phyloP scores from a whole-genome alignment of 2,888 invertebrate species.

The Heliconius cydno region DNA sequence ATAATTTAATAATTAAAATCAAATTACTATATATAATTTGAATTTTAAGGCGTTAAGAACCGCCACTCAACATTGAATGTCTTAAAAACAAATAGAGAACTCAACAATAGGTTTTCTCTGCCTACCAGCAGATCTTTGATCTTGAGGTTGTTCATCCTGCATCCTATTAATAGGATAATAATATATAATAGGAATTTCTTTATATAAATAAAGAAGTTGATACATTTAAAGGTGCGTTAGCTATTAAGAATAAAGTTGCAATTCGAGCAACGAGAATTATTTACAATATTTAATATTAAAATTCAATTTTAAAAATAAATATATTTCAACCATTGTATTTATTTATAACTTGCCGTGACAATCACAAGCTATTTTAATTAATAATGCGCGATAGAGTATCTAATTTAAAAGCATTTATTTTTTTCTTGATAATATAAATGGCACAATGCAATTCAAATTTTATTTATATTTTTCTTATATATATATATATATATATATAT shows the following conservation, averaged over 20 bases:
- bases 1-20: too few relatives aligned
- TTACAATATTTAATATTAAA: slow-evolving; percentile 2
- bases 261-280: not conserved
- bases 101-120: not conserved
- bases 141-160: too few relatives aligned
- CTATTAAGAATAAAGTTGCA: not conserved
- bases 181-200: too few relatives aligned
- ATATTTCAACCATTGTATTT: not conserved
- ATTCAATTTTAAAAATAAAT: not conserved
- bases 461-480: too few relatives aligned
- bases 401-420: not conserved
- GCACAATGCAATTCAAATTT: not conserved
- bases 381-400: not conserved
- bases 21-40: too few relatives aligned
- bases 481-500: too few relatives aligned
- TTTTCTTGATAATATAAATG: slow-evolving; percentile 1
- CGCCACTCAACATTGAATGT: not conserved
- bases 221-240: not conserved
- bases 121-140: too few relatives aligned
- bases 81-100: not conserved
- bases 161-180: too few relatives aligned
- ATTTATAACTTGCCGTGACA: not conserved
- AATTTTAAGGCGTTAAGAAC: too few relatives aligned
- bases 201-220: too few relatives aligned
- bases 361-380: slow-evolving; percentile 8